Evolutionary conservation across 2,113 vertebrate species (phyloP).

Genomic region (Vulpes lagopus): DNA sequence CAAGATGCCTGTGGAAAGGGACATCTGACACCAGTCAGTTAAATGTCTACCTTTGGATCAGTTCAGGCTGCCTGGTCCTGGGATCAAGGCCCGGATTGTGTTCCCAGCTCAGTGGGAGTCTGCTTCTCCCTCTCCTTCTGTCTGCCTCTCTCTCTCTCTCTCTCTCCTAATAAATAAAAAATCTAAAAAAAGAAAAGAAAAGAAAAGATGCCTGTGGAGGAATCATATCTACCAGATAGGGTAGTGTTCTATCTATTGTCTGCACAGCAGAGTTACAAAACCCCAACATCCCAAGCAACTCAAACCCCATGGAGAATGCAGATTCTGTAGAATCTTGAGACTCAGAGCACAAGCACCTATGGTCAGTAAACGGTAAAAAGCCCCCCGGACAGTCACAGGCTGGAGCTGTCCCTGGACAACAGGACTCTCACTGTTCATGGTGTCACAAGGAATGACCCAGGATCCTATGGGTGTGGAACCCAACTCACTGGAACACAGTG

Average conservation of each 20-base stretch:
- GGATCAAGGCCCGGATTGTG: too few species aligned
- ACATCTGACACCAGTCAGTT: too few species aligned
- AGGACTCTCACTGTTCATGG: conserved; percentile 43
- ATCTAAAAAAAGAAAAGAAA: too few species aligned
- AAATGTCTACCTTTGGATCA: too few species aligned
- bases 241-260: conserved; percentile 24
- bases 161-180: too few species aligned
- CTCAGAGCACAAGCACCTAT: neutral
- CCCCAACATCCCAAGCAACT: conserved; percentile 15
- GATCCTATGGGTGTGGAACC: conserved; percentile 57
- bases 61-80: too few species aligned
- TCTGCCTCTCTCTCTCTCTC: too few species aligned
- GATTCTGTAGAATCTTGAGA: neutral
- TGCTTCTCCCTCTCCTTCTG: too few species aligned
- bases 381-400: neutral
- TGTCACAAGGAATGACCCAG: conserved; percentile 48
- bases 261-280: conserved; percentile 8
- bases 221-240: neutral
- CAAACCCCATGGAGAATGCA: neutral
- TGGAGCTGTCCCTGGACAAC: neutral
- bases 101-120: too few species aligned
- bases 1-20: neutral
- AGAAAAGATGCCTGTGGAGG: neutral
- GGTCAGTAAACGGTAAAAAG: conserved; percentile 16
- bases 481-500: neutral